phyloP scores from a whole-genome alignment of 2,797 vertebrate genomes.

The Diplodus puntazzo region DNA sequence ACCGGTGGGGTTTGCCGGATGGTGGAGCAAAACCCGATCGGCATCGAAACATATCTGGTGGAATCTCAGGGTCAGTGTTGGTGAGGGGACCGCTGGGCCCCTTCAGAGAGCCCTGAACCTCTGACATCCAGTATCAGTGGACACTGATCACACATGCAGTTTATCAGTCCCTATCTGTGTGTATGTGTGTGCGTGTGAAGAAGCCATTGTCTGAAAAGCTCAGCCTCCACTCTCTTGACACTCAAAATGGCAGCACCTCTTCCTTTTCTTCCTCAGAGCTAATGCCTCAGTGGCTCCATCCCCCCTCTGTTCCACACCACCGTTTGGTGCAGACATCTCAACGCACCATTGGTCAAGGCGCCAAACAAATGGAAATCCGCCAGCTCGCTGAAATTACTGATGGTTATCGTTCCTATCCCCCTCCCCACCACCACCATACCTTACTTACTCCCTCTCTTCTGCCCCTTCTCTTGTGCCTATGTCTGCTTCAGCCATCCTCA shows the following conservation, averaged over 20 bases:
- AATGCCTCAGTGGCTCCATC: conserved; percentile 41
- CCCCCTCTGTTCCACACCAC: conserved; percentile 36
- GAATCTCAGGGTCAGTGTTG: too few relatives aligned
- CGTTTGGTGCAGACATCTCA: conserved; percentile 68
- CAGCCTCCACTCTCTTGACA: conserved; percentile 27
- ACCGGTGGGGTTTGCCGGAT: too few relatives aligned
- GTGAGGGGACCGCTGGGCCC: neutral
- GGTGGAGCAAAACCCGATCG: too few relatives aligned
- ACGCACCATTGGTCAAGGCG: conserved; percentile 77
- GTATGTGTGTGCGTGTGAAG: conserved; percentile 8
- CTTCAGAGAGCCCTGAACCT: conserved; percentile 5
- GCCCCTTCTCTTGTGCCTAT: conserved; percentile 26
- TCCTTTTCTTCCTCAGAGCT: conserved; percentile 34
- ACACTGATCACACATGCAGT: conserved; percentile 5
- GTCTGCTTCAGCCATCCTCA: conserved; percentile 47
- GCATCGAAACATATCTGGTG: too few relatives aligned
- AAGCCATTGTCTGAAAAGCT: conserved; percentile 35
- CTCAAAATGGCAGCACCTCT: conserved; percentile 57
- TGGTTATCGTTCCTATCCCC: conserved; percentile 77
- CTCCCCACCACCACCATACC: conserved; percentile 26
- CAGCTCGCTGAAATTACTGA: conserved; percentile 85
- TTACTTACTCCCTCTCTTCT: conserved; percentile 17
- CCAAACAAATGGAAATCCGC: conserved; percentile 83
- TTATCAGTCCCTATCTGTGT: conserved; percentile 4
- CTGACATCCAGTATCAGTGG: conserved; percentile 6